phyloP scores from a whole-genome alignment of 2,797 vertebrate species.

The Falco concolor region DNA sequence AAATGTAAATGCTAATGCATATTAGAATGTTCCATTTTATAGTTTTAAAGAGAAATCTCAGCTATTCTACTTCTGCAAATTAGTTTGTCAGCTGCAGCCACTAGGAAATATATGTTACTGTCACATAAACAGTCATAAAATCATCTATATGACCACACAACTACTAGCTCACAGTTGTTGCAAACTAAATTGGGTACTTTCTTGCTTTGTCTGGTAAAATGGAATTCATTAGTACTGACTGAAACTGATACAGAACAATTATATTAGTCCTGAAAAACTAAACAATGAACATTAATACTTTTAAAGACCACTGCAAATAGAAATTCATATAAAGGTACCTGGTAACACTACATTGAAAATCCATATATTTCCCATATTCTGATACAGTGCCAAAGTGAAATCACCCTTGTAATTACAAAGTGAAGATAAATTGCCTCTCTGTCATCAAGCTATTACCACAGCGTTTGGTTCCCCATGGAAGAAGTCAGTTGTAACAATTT shows the following conservation, averaged over 20 bases:
- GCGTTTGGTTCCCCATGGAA: not conserved
- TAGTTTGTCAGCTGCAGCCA: not conserved
- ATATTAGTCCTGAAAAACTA: not conserved
- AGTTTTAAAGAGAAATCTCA: not conserved
- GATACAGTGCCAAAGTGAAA: not conserved
- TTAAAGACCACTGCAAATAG: not conserved
- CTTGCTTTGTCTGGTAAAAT: not conserved
- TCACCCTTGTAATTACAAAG: not conserved
- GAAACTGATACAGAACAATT: not conserved
- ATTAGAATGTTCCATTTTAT: not conserved
- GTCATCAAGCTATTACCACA: not conserved
- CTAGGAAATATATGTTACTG: not conserved
- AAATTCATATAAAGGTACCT: not conserved
- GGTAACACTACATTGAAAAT: not conserved
- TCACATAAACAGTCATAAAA: not conserved
- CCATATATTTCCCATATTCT: not conserved
- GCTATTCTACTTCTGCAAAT: not conserved
- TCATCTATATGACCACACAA: not conserved
- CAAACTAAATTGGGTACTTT: not conserved
- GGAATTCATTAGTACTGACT: not conserved
- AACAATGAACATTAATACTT: not conserved
- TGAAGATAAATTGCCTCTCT: not conserved
- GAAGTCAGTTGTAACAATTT: not conserved
- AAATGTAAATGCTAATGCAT: not conserved
- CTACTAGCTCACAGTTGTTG: not conserved